Base-by-base conservation (phyloP, 53 echinoderm and acorn worm genomes). In the Pentamera pediparva region DNA sequence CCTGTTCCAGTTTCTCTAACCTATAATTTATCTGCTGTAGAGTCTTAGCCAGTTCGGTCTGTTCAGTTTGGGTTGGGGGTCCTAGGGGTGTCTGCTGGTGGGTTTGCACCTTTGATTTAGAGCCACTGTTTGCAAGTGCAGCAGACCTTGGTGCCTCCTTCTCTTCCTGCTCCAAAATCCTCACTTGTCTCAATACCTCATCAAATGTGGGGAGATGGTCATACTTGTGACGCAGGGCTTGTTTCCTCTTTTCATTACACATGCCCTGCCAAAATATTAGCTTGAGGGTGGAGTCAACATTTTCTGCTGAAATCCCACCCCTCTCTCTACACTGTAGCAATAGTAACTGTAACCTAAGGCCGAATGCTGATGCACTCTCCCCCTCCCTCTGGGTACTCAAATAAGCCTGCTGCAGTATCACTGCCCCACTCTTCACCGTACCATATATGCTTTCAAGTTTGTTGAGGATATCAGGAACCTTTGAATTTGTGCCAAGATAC, bases 351-450 rank as follows among this genome's bases (percentile, higher is more conserved):
- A 64, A 64, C 39, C 20, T 1, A 20, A 38, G 37, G 0, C 39
- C 65, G 38, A 64, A 64, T 18, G 65, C n/a, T 19, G 65, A 38
- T 4, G 65, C 65, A 64, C 37, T n/a, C 27, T 49, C 37, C 1
- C 50, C 13, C 6, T 0, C 50, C 20, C 19, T 13, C 4, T 49
- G 70, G n/a, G 45, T 70, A 29, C 48, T 15, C 27, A 51, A 20
- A 34, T 74, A 74, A 3, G 32, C 51, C 74, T 74, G 33, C 56
- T 74, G 74, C 35, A 74, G 74, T 15, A 74, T 32, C 3, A 48
- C 74, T 13, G 55, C 74, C 12, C 74, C 74, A n/a, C 51, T 53
- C 20, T 74, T 56, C 20, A 55, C 56, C 12, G 56, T 74, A 12
- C 74, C 55, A 37, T 65, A 39, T 3, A 35, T 38, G n/a, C 28